These are phyloP conservation scores for Metellina segmentata DNA, from an alignment of 2,888 invertebrate genomes.

Conservation along the genomic window DNA sequence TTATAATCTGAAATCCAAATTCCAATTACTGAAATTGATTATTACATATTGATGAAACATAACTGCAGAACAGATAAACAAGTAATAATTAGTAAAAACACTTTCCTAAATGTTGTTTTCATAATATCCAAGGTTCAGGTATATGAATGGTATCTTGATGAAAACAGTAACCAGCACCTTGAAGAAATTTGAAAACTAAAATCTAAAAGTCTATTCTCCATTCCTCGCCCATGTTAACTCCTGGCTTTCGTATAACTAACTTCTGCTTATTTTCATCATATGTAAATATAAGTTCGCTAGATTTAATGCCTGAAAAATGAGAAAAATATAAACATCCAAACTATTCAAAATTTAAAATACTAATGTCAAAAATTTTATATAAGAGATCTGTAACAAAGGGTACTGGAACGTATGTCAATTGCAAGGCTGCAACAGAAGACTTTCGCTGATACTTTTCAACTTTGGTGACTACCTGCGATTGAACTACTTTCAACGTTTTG, in stretches of 20 bases:
- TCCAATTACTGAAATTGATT: neutral
- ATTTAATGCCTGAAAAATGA: constrained; percentile 83
- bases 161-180: constrained; percentile 34
- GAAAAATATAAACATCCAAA: neutral
- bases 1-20: neutral
- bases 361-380: neutral
- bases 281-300: constrained; percentile 85
- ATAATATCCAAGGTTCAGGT: neutral
- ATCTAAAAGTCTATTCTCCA: constrained; percentile 85
- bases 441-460: no score
- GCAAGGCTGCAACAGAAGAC: no score
- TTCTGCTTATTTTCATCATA: constrained; percentile 85
- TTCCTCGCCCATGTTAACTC: constrained; percentile 88
- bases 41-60: neutral
- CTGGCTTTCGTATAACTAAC: constrained; percentile 92
- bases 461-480: no score
- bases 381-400: no score
- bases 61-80: neutral
- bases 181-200: neutral
- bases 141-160: constrained; percentile 27
- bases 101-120: neutral
- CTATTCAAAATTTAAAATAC: neutral
- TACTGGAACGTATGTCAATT: no score
- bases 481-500: no score
- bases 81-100: neutral